Evolutionary conservation across 2,888 invertebrate species (phyloP), one percentile per base, ranked within the genome.

Genomic region (Volucella inflata): DNA sequence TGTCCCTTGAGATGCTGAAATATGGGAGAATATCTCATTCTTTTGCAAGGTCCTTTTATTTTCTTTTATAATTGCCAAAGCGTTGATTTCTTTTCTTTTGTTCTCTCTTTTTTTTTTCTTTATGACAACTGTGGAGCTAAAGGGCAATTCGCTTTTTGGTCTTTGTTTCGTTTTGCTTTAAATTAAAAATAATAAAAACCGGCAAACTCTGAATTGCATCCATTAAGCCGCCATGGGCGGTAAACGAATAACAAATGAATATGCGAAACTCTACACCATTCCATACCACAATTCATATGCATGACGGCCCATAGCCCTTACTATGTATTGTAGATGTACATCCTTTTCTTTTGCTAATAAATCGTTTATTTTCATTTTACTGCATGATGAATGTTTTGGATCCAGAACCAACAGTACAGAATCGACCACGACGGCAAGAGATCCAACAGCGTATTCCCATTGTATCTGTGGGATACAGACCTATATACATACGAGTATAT

Each of bases 371-470:
- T 70, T 65, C 57, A 10, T 74, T 70, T 40, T 57, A 65, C 83
- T 74, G 83, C 12, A 74, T 84, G 83, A 79, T 79, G 70, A 70
- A 79, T 79, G 65, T 30, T 74, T 51, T 40, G 44, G 68, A 40
- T 59, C 40, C 42, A 77, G 36, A 59, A 60, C 60, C 77, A 53
- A 70, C 42, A 46, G 53, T 36, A 44, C 57, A 53, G 46, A 42
- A 0, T 30, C 30, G 44, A 57, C 65, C 16, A 55, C 12, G 11
- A 50, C 14, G 48, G 17, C 44, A 10, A 40, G 51, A n/a, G 30
- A 38, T 42, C 62, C 60, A 36, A 36, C 36, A 9, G 80, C 14
- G 48, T 65, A 46, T 57, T 57, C 17, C 1, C 40, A 40, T 9
- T 30, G 10, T 59, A 67, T 60, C 53, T 44, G 11, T 16, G 48